Evolutionary conservation across 2,113 vertebrate species (phyloP), one percentile per base, ranked within the genome.

Genomic region (Bostrychus sinensis): DNA sequence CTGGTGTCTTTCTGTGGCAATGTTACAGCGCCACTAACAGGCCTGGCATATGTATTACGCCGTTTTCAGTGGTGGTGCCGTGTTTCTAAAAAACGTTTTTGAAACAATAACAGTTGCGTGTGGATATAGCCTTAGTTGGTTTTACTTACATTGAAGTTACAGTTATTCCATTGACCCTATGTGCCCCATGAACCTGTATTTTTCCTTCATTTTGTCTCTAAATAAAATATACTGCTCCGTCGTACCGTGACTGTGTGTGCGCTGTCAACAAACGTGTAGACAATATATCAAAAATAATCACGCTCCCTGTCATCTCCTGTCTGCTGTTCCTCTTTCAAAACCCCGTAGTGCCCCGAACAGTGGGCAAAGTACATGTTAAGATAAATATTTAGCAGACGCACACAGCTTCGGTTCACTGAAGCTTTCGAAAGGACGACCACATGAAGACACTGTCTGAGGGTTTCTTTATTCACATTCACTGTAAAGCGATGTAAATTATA

Each of bases 341-440:
- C 68, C 45, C 54, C 46, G 56, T 34, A 37, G 51, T 69, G 65
- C 22, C 37, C 43, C 43, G 41, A 68, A 9, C 45, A 61, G 25
- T 38, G 26, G 30, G 30, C 61, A 54, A 71, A 59, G 32, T 42
- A 16, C 60, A 45, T 4, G n/a, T 4, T 58, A n/a, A 41, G 56
- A 73, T 69, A 76, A 68, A 66, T 66, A 62, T 61, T 46, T 16
- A 54, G 53, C 56, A 1, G 36, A 64, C 36, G 25, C 70, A 38
- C 62, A 56, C 57, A 25, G 56, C 65, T 57, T 14, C 34, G 38
- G 54, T 56, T 73, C 48, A 57, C 42, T 34, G 56, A 46, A 54
- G 62, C 22, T 72, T 75, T 84, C 61, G 77, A 82, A 81, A 60
- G 66, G 54, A 23, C 54, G 70, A 78, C 83, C 83, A 86, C 83